A percentile compares a stretch with the other conserved stretches of the same genome.
These are phyloP conservation scores for Drosophila bunnanda DNA, from an alignment of 2,888 invertebrate genomes.

Conservation along the genomic window DNA sequence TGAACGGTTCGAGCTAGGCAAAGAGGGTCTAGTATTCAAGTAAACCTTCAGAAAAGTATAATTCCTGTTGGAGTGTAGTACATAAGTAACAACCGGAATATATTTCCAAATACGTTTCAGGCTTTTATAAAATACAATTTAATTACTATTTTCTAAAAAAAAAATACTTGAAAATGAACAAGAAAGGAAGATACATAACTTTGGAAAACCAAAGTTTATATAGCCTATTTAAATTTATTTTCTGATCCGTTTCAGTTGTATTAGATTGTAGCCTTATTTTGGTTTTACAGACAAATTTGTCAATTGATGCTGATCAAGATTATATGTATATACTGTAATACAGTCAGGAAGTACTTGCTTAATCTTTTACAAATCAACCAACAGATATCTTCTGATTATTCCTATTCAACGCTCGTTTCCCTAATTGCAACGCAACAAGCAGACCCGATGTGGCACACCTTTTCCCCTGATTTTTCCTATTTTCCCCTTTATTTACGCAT, in stretches of 20 bases:
- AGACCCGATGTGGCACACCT: constrained; percentile 26
- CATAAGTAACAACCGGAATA: background rate
- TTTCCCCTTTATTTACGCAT: constrained; percentile 20
- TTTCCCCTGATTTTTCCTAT: constrained; percentile 14
- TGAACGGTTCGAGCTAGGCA: background rate
- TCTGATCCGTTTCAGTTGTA: too few species aligned
- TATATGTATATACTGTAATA: background rate
- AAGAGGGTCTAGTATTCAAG: background rate
- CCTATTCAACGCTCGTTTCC: background rate
- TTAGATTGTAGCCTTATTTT: too few species aligned
- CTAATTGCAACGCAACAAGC: background rate
- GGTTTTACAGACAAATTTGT: too few species aligned
- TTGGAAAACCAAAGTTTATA: background rate
- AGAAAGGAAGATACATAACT: too few species aligned
- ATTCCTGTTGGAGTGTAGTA: too few species aligned
- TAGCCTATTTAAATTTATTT: too few species aligned
- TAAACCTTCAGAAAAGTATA: background rate
- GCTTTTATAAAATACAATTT: too few species aligned
- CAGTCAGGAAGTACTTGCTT: background rate
- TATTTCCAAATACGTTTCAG: too few species aligned
- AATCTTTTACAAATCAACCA: background rate
- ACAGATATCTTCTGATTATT: background rate
- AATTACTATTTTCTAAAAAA: too few species aligned
- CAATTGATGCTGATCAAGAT: background rate
- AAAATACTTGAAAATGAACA: too few species aligned